Percentiles rank a stretch among this genome's conserved stretches.
phyloP scores from a whole-genome alignment of 2,113 vertebrate genomes.

The Brachionichthys hirsutus region DNA sequence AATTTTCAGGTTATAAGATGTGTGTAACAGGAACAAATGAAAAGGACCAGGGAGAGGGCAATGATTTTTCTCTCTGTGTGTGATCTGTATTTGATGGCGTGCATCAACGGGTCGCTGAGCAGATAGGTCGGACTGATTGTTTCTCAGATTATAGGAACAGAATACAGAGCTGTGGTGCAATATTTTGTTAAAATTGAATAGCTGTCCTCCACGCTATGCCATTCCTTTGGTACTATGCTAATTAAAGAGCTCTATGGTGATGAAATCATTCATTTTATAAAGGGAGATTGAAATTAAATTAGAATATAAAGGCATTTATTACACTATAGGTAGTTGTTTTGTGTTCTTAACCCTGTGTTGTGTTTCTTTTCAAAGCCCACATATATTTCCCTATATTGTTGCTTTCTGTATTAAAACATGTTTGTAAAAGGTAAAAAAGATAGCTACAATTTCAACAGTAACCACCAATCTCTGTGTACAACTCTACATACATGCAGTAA shows the following conservation, averaged over 20 bases:
- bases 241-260: constrained; percentile 66
- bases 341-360: no score
- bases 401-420: constrained; percentile 26
- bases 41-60: constrained; percentile 64
- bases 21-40: constrained; percentile 72
- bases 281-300: constrained; percentile 70
- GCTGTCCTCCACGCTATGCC: constrained; percentile 69
- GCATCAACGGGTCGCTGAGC: constrained; percentile 64
- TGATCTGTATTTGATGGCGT: constrained; percentile 72
- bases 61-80: constrained; percentile 51
- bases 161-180: constrained; percentile 64
- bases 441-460: constrained; percentile 50
- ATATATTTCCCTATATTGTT: not conserved
- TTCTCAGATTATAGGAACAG: constrained; percentile 70
- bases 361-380: no score
- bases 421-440: constrained; percentile 15
- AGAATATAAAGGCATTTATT: constrained; percentile 2
- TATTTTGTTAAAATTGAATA: constrained; percentile 73
- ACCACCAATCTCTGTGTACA: constrained; percentile 15
- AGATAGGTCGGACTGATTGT: constrained; percentile 70
- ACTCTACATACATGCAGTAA: not conserved
- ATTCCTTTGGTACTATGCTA: constrained; percentile 68
- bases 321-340: no score
- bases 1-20: constrained; percentile 75
- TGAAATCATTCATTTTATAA: constrained; percentile 64